Conservation (phyloP, 2,797 vertebrate species). For the Danio aesculapii region DNA sequence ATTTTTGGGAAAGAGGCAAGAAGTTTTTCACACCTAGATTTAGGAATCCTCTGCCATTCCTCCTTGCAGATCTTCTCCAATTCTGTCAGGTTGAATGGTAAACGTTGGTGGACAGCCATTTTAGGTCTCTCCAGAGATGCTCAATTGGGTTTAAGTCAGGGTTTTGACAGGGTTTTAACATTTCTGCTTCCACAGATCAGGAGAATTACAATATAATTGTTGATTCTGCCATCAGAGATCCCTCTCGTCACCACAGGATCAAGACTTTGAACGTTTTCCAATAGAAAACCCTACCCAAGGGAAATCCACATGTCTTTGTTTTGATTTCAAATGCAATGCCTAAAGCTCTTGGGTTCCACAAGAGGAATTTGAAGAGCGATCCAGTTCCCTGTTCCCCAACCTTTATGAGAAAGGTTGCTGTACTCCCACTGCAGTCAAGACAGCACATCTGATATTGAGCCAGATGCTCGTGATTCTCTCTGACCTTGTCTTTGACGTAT, state of each 20-base stretch:
- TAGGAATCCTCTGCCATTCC: too few relatives aligned
- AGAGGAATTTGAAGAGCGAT: background rate
- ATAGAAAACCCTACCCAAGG: background rate
- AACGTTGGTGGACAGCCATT: too few relatives aligned
- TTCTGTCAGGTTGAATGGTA: too few relatives aligned
- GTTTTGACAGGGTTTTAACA: background rate
- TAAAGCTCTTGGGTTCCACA: background rate
- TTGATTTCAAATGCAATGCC: slow-evolving; percentile 8
- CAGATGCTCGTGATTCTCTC: too few relatives aligned
- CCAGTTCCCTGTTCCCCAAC: background rate
- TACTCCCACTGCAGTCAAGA: background rate
- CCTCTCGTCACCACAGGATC: background rate
- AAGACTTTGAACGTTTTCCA: background rate
- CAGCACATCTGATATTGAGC: background rate
- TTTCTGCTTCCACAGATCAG: background rate
- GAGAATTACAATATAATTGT: background rate
- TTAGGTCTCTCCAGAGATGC: too few relatives aligned
- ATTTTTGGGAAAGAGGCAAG: too few relatives aligned
- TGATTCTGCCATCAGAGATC: background rate
- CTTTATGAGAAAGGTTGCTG: background rate
- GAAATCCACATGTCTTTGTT: background rate
- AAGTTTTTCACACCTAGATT: too few relatives aligned
- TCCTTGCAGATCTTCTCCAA: too few relatives aligned
- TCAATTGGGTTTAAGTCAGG: too few relatives aligned
- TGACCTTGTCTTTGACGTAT: slow-evolving; percentile 1